Evolutionary conservation across 2,113 vertebrate genomes (phyloP), one percentile per base, ranked within the genome.

Genomic region (Ameiurus melas): DNA sequence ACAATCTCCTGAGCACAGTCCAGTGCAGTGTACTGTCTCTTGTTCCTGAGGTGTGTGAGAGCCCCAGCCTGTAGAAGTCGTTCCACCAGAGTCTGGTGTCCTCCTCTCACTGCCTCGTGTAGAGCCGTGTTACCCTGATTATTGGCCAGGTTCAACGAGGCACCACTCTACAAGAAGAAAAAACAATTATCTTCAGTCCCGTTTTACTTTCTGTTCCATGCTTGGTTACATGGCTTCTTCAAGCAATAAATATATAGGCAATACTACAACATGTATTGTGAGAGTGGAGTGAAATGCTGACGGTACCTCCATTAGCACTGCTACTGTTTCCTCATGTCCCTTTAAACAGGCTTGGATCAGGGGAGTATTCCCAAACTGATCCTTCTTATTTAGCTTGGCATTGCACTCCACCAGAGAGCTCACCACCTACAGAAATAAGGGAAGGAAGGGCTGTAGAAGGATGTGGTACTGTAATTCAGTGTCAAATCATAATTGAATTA

Each of bases 381-480:
- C 97, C 92, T 96, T 98, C 92, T 97, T 97, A 90, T 99, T 97
- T 85, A 97, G 95, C 84, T 99, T 98, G 85, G 96, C 96, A 22
- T 95, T 96, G 78, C 94, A 96, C 90, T 97, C 97, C 83, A 98
- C 90, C 53, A 99, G 93, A 75, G 92, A 93, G 78, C 95, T 96
- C 85, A 97, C 96, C 90, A 98, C 97, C 98, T 99, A 68, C 53
- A 89, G 80, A 87, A 53, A 80, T 53, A 89, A 4, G 53, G 53
- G 13, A 27, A 80, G 53, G 53, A 8, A 27, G 57, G n/a, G 16
- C 57, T 30, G 8, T 17, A 22, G 9, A 81, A 81, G 4, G 27
- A 33, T 4, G 5, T 39, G 4, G 53, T 57, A 12, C 17, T 8
- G 8, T 80, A 58, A 19, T 17, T 7, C 1, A 53, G 3, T 80